Evolutionary conservation across 2,113 vertebrate species (phyloP).

Genomic region (Albula goreensis): DNA sequence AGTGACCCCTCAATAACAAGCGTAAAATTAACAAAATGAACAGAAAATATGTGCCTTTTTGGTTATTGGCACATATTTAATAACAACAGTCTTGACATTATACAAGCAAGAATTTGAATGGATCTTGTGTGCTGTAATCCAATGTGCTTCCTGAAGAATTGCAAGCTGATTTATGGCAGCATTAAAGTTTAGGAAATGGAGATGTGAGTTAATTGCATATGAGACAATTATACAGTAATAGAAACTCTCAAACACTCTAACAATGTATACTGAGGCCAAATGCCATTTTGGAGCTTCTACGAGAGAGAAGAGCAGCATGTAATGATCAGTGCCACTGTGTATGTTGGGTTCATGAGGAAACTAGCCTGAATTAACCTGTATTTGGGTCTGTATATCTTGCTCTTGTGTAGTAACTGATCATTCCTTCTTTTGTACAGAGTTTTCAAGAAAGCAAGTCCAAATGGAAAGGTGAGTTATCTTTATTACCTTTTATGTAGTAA

Average conservation of each 20-base stretch:
- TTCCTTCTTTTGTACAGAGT: conserved; percentile 69
- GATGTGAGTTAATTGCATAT: conserved; percentile 39
- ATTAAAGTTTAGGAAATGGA: conserved; percentile 40
- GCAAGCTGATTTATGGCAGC: conserved; percentile 55
- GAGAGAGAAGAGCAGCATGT: not conserved
- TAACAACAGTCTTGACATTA: conserved; percentile 6
- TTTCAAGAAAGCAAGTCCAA: conserved; percentile 88
- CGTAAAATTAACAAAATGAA: no score
- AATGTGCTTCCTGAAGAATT: conserved; percentile 42
- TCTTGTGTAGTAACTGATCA: not conserved
- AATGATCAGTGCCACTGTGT: no score
- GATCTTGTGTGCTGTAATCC: conserved; percentile 38
- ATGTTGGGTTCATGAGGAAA: no score
- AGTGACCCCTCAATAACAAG: no score
- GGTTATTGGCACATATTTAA: conserved; percentile 9
- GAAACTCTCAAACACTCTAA: not conserved
- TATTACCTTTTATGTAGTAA: not conserved
- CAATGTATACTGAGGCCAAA: not conserved
- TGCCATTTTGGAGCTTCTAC: not conserved
- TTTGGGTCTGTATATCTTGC: no score
- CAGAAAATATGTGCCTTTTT: not conserved
- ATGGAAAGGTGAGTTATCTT: conserved; percentile 70
- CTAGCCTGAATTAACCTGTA: no score
- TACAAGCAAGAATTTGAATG: not conserved
- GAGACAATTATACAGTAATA: conserved; percentile 33